These are phyloP conservation scores for Solea solea DNA, from an alignment of 2,113 vertebrate genomes.

Conservation along the genomic window DNA sequence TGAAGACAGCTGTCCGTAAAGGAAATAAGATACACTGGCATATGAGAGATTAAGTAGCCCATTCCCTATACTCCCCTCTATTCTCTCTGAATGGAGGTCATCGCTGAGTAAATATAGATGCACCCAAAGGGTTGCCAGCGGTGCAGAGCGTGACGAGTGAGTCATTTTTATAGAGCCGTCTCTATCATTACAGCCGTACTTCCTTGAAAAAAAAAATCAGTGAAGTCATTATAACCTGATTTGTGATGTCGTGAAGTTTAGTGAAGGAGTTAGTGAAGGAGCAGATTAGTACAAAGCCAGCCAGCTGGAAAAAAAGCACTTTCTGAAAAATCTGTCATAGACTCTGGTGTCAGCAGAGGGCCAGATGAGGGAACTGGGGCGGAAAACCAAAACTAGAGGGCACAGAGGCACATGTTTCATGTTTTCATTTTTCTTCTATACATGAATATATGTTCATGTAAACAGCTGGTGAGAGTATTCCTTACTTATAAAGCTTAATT, in stretches of 20 bases:
- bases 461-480: slow-evolving; percentile 15
- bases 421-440: slow-evolving; percentile 14
- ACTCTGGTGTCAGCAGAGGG: slow-evolving; percentile 32
- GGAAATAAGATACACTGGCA: slow-evolving; percentile 9
- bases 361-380: slow-evolving; percentile 62
- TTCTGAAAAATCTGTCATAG: slow-evolving; percentile 34
- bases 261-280: slow-evolving; percentile 10
- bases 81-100: slow-evolving; percentile 52
- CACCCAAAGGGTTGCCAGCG: slow-evolving; percentile 47
- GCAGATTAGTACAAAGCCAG: not conserved
- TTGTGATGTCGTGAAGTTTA: not conserved
- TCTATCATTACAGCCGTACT: slow-evolving; percentile 42
- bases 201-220: slow-evolving; percentile 13
- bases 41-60: slow-evolving; percentile 14
- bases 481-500: not conserved
- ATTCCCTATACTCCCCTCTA: slow-evolving; percentile 10
- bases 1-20: not conserved
- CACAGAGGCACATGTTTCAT: slow-evolving; percentile 31
- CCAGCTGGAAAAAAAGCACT: slow-evolving; percentile 36
- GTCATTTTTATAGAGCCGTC: slow-evolving; percentile 46
- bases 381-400: slow-evolving; percentile 61
- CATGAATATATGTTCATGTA: slow-evolving; percentile 7
- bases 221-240: slow-evolving; percentile 22
- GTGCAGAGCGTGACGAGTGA: slow-evolving; percentile 42
- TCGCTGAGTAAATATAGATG: slow-evolving; percentile 66